Conservation (phyloP, 2,888 invertebrate species). For the Hypolimnas misippus region DNA sequence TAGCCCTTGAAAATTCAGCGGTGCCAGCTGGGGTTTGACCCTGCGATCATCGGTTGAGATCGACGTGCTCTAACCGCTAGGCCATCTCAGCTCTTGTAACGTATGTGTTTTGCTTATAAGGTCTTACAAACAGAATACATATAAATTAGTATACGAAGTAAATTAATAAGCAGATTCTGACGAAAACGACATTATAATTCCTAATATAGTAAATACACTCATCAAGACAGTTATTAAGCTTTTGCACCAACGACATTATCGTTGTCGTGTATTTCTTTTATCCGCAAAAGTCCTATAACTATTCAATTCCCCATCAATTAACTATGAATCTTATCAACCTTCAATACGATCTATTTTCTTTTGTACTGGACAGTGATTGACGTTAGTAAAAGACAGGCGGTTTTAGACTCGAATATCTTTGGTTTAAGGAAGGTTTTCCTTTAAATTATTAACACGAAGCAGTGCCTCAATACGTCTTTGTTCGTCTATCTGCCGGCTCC, state of each 20-base stretch:
- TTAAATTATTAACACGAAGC: background rate
- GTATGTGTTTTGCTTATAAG: no score
- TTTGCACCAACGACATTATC: constrained; percentile 6
- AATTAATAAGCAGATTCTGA: no score
- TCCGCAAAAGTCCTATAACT: constrained; percentile 1
- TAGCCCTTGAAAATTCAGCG: no score
- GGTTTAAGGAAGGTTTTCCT: background rate
- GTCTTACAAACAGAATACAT: no score
- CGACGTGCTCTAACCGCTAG: no score
- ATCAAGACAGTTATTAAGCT: constrained; percentile 1
- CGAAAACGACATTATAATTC: background rate
- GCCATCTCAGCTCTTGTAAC: no score
- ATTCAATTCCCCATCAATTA: background rate
- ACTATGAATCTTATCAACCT: background rate
- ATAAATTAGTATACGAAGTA: no score
- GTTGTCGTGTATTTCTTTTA: background rate
- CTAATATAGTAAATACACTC: background rate
- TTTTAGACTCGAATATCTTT: background rate
- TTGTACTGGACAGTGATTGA: background rate
- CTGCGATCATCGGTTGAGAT: no score
- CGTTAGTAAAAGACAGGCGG: background rate
- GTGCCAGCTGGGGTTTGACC: no score
- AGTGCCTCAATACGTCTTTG: constrained; percentile 10
- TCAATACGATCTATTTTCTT: background rate
- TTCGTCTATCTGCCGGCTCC: constrained; percentile 13